Evolutionary conservation across 1,140 invertebrate genomes (phyloP).

Genomic region (Glossosoma conforme): DNA sequence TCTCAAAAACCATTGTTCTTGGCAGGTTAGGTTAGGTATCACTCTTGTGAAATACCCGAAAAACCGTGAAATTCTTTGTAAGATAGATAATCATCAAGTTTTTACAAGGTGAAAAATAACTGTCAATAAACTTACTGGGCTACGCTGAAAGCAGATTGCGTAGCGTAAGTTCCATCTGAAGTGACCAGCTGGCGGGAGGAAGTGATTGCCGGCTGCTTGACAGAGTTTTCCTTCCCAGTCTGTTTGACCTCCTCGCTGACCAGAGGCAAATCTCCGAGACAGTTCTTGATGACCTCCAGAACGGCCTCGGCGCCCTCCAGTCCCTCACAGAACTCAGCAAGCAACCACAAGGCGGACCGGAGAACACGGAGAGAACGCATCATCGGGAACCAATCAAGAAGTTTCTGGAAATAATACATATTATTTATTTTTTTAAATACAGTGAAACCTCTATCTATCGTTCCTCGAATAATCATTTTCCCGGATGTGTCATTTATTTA

Average conservation of each 20-base stretch:
- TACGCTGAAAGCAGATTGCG: conserved; percentile 93
- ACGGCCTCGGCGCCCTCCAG: conserved; percentile 75
- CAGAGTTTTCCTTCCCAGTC: conserved; percentile 37
- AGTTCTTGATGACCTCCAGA: conserved; percentile 68
- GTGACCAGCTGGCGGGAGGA: conserved; percentile 69
- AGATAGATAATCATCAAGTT: not conserved
- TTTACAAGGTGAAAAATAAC: too few relatives aligned
- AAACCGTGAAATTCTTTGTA: too few relatives aligned
- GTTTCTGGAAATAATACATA: conserved; percentile 54
- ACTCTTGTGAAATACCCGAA: too few relatives aligned
- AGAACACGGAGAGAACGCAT: conserved; percentile 86
- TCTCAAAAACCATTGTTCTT: too few relatives aligned
- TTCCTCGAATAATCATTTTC: too few relatives aligned
- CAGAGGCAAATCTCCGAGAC: conserved; percentile 84
- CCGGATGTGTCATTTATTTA: too few relatives aligned
- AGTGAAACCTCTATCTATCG: too few relatives aligned
- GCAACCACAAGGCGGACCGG: conserved; percentile 93
- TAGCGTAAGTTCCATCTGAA: conserved; percentile 97
- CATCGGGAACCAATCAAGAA: conserved; percentile 75
- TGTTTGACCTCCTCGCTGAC: conserved; percentile 63
- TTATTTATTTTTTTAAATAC: too few relatives aligned
- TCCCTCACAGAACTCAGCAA: conserved; percentile 89
- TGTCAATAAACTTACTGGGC: conserved; percentile 60
- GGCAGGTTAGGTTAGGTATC: too few relatives aligned
- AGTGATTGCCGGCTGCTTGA: conserved; percentile 19